Conservation (phyloP, 2,888 invertebrate genomes). For the Drosophila formosana region DNA sequence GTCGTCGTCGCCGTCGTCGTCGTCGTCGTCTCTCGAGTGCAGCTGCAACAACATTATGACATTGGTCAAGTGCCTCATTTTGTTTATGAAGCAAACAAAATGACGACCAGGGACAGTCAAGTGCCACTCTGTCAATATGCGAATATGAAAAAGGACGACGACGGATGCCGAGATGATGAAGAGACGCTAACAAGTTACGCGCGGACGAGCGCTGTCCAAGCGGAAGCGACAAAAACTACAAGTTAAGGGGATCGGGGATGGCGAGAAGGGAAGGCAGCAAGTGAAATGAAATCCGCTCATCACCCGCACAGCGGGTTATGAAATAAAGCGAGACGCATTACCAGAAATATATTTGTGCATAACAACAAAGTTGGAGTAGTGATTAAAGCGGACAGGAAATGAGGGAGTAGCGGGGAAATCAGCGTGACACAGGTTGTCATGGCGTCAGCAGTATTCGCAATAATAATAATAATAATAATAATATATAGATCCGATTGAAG, state of each 20-base stretch:
- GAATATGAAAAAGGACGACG: background rate
- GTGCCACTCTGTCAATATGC: constrained; percentile 39
- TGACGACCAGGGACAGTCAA: constrained; percentile 31
- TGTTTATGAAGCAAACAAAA: constrained; percentile 75
- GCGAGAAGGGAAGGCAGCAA: background rate
- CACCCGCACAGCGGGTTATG: constrained; percentile 24
- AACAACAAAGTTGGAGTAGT: background rate
- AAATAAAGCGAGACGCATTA: constrained; percentile 31
- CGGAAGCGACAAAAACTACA: constrained; percentile 58
- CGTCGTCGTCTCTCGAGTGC: constrained; percentile 30
- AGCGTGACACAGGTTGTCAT: background rate
- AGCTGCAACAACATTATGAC: constrained; percentile 53
- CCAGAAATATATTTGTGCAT: constrained; percentile 26
- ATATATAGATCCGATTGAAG: background rate
- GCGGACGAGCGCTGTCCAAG: constrained; percentile 60
- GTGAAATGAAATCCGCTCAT: constrained; percentile 15
- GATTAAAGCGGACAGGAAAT: background rate
- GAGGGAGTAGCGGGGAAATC: background rate
- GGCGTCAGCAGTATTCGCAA: background rate
- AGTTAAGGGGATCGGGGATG: background rate
- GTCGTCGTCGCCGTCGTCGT: constrained; percentile 16
- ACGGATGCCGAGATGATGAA: background rate
- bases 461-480: background rate
- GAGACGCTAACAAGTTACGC: constrained; percentile 67
- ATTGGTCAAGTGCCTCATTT: constrained; percentile 73